These are phyloP conservation scores for Axis porcinus DNA, from an alignment of 2,113 vertebrate species.

Conservation along the genomic window DNA sequence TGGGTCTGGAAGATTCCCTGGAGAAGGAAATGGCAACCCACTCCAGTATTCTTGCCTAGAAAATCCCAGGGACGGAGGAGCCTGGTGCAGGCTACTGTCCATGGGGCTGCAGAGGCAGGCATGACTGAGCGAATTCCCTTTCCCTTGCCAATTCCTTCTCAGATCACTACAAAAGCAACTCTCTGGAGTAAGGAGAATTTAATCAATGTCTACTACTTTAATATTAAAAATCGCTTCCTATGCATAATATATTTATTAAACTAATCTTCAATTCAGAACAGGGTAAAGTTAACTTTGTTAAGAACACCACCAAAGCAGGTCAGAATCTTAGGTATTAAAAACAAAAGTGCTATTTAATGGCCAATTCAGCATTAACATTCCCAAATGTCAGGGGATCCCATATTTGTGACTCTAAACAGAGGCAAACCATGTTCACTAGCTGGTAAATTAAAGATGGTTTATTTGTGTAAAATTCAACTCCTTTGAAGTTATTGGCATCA, in stretches of 20 bases:
- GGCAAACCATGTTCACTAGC: neutral
- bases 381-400: neutral
- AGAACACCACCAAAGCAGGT: neutral
- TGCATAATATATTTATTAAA: neutral
- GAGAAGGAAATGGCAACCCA: too few relatives aligned
- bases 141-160: neutral
- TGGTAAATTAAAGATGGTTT: neutral
- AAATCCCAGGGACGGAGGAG: too few relatives aligned
- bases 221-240: neutral
- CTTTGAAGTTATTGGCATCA: conserved; percentile 23
- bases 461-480: neutral
- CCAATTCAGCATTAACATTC: neutral
- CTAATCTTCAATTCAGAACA: neutral
- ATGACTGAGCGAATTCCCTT: too few relatives aligned
- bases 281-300: neutral
- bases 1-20: too few relatives aligned
- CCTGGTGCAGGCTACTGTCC: too few relatives aligned
- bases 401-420: neutral
- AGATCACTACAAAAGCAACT: neutral
- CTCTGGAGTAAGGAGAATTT: neutral
- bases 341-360: neutral
- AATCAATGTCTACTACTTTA: neutral
- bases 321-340: neutral
- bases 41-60: too few relatives aligned
- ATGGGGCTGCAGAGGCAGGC: too few relatives aligned